A percentile compares a stretch with the other conserved stretches of the same genome.
These are phyloP conservation scores for Meta bourneti DNA, from an alignment of 2,888 invertebrate genomes.

Conservation along the genomic window DNA sequence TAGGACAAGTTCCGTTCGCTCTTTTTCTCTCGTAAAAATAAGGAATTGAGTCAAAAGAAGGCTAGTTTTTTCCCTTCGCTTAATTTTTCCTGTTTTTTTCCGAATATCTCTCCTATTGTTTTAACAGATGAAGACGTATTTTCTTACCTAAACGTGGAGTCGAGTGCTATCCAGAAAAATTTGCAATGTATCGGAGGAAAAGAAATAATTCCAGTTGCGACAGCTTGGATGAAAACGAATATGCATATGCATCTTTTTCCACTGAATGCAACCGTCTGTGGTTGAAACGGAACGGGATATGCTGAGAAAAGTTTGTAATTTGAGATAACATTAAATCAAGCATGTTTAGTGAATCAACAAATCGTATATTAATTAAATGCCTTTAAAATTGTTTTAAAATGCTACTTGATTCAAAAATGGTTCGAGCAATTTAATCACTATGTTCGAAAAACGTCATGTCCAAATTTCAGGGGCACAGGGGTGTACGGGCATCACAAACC, in stretches of 20 bases:
- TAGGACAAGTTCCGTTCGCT: conserved; percentile 64
- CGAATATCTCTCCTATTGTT: conserved; percentile 55
- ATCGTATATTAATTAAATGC: no score
- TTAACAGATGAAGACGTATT: conserved; percentile 75
- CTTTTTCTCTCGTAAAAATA: conserved; percentile 33
- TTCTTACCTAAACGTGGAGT: conserved; percentile 20
- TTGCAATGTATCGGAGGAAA: conserved; percentile 39
- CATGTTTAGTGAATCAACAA: no score
- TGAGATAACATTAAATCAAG: no score
- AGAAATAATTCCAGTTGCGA: not conserved
- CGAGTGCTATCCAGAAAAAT: conserved; percentile 32
- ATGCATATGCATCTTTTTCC: not conserved
- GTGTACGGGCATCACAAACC: no score
- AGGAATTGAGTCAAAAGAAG: conserved; percentile 37
- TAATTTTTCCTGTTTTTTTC: conserved; percentile 36
- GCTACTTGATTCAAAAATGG: no score
- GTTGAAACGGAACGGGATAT: no score
- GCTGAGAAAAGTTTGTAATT: no score
- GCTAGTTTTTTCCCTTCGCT: conserved; percentile 35
- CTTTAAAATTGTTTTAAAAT: no score
- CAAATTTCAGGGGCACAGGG: no score
- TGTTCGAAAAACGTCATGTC: no score
- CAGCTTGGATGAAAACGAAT: not conserved
- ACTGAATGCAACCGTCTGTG: no score
- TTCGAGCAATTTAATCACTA: no score